These are phyloP conservation scores for Volucella bombylans DNA, from an alignment of 2,888 invertebrate genomes.

Conservation along the genomic window DNA sequence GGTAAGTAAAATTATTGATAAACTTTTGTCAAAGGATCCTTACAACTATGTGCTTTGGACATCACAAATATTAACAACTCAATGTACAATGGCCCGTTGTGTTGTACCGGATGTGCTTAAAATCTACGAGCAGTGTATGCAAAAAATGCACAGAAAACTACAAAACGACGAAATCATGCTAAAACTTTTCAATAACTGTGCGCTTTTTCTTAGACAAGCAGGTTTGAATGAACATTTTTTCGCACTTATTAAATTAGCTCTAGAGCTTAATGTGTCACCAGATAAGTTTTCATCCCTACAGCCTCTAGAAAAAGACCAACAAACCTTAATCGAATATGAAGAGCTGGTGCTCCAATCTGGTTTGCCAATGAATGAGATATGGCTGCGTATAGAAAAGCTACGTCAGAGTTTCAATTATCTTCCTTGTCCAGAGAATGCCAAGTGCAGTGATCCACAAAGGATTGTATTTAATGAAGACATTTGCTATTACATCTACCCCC, in stretches of 20 bases:
- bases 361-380: slow-evolving; percentile 88
- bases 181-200: slow-evolving; percentile 83
- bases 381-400: slow-evolving; percentile 89
- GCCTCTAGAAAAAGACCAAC: slow-evolving; percentile 78
- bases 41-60: slow-evolving; percentile 80
- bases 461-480: slow-evolving; percentile 86
- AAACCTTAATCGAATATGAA: slow-evolving; percentile 84
- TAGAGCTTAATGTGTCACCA: slow-evolving; percentile 86
- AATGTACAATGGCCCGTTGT: slow-evolving; percentile 85
- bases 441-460: slow-evolving; percentile 86
- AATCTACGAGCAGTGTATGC: slow-evolving; percentile 83
- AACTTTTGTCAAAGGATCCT: slow-evolving; percentile 77
- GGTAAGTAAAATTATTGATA: slow-evolving; percentile 82
- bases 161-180: slow-evolving; percentile 79
- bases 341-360: slow-evolving; percentile 86
- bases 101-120: slow-evolving; percentile 84
- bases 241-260: slow-evolving; percentile 87
- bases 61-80: slow-evolving; percentile 80
- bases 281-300: slow-evolving; percentile 80
- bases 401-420: slow-evolving; percentile 89
- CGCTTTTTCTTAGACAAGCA: slow-evolving; percentile 86
- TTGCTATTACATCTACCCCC: slow-evolving; percentile 87
- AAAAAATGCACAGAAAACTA: slow-evolving; percentile 79
- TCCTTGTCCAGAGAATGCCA: slow-evolving; percentile 83
- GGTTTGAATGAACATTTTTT: slow-evolving; percentile 90